Base-by-base conservation (phyloP, 2,888 invertebrate genomes). In the Tineola bisselliella region DNA sequence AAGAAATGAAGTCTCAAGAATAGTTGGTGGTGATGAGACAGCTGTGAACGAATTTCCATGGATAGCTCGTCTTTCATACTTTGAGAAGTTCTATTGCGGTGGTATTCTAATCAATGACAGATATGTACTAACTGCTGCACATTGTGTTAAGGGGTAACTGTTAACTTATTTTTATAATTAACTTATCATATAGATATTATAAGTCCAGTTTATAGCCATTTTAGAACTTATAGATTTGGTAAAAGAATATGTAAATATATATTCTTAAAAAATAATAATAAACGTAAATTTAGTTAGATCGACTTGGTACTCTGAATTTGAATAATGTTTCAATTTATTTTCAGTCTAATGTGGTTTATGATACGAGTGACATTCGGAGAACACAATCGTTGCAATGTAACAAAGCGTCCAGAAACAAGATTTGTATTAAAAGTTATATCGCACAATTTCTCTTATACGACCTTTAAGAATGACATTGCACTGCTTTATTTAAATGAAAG, bases 281-380 rank as follows among this genome's bases (percentile, higher is more conserved):
- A n/a, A n/a, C n/a, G n/a, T n/a, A n/a, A n/a, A n/a, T n/a, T n/a
- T n/a, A n/a, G n/a, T n/a, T n/a, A n/a, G n/a, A n/a, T n/a, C n/a
- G n/a, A n/a, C n/a, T n/a, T n/a, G n/a, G n/a, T 43, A 8, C 8
- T 3, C 8, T 10, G 13, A 43, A 43, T 43, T n/a, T 13, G 43
- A 43, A 43, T 43, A 25, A 25, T 4, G 4, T 6, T 25, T 25
- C 25, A 6, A 4, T 25, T 2, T 4, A 25, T 25, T 67, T 88
- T 62, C 82, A 94, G 94, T 63, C 93, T 95, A 73, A 93, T 94
- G 93, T 95, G 95, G 95, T 95, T 95, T 79, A 93, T 95, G 93
- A 93, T 95, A 71, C 93, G 93, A 80, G 93, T 94, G 62, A 93
- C 94, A 0, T 90, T 95, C 63, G 95, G 95, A 0, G 95, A 95